These are phyloP conservation scores for Halocynthia aurantium DNA, from an alignment of 23 tunicate species.

Conservation along the genomic window DNA sequence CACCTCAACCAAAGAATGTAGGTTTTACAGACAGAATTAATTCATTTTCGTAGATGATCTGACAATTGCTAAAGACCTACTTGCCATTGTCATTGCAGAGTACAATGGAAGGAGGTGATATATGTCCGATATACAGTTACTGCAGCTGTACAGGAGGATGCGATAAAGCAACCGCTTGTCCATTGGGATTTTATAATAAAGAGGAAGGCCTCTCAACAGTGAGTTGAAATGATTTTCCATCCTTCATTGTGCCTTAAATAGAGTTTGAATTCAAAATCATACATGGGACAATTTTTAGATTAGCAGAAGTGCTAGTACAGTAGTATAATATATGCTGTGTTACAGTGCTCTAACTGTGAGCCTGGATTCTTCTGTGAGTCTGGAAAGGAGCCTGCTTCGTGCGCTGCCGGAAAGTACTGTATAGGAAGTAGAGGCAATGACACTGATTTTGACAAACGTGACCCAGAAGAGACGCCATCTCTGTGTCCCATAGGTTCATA, in stretches of 20 bases:
- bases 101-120: conserved; percentile 50
- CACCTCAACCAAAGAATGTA: conserved; percentile 40
- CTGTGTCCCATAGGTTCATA: conserved; percentile 82
- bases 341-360: conserved; percentile 59
- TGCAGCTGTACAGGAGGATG: conserved; percentile 58
- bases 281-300: too few relatives aligned
- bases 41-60: background rate
- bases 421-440: conserved; percentile 35
- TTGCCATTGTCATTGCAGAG: conserved; percentile 20
- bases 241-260: too few relatives aligned
- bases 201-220: conserved; percentile 7
- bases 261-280: too few relatives aligned
- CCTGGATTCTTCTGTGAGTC: conserved; percentile 65
- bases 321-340: background rate
- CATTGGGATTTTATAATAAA: conserved; percentile 64
- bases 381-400: conserved; percentile 35
- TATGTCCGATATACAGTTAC: conserved; percentile 54
- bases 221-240: too few relatives aligned
- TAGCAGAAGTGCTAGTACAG: too few relatives aligned
- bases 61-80: background rate
- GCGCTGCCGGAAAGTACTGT: conserved; percentile 73
- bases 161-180: conserved; percentile 40
- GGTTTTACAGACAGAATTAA: background rate
- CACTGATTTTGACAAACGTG: conserved; percentile 14
- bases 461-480: conserved; percentile 19